A percentile compares a stretch with the other conserved stretches of the same genome.
phyloP scores from a whole-genome alignment of 2,797 vertebrate species.

The Phylloscopus collybita region DNA sequence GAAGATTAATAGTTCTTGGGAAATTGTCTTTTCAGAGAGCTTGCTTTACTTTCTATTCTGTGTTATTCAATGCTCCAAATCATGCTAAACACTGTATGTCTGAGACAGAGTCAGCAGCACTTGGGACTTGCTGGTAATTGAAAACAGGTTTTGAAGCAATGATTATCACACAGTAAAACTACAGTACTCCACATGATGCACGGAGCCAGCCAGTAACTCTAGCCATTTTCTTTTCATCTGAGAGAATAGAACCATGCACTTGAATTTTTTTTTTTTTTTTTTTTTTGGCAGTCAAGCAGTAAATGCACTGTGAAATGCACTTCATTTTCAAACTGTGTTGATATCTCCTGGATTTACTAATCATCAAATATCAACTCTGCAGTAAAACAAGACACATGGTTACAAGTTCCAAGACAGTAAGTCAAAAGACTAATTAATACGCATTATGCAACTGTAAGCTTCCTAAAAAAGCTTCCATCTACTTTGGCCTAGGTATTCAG shows the following conservation, averaged over 20 bases:
- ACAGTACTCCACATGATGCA: constrained; percentile 29
- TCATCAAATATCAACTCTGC: constrained; percentile 20
- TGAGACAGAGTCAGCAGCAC: constrained; percentile 14
- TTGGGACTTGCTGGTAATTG: constrained; percentile 56
- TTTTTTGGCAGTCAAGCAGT: background rate
- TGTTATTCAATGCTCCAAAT: constrained; percentile 28
- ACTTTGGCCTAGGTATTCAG: background rate
- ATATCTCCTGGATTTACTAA: constrained; percentile 55
- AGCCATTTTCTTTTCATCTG: constrained; percentile 52
- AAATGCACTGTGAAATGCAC: background rate
- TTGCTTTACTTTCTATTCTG: constrained; percentile 45
- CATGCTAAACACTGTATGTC: background rate
- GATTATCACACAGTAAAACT: constrained; percentile 48
- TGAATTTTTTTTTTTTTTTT: background rate
- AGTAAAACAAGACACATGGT: constrained; percentile 30
- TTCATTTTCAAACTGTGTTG: constrained; percentile 40
- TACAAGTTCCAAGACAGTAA: constrained; percentile 41
- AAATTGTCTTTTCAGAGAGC: constrained; percentile 4
- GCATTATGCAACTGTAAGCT: background rate
- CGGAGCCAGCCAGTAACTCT: constrained; percentile 53
- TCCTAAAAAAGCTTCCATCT: constrained; percentile 21
- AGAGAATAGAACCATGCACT: background rate
- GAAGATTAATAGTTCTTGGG: background rate
- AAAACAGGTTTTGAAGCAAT: constrained; percentile 64
- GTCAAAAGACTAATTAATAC: background rate